Evolutionary conservation across 2,113 vertebrate species (phyloP).

Genomic region (Genyomyrus donnyi): DNA sequence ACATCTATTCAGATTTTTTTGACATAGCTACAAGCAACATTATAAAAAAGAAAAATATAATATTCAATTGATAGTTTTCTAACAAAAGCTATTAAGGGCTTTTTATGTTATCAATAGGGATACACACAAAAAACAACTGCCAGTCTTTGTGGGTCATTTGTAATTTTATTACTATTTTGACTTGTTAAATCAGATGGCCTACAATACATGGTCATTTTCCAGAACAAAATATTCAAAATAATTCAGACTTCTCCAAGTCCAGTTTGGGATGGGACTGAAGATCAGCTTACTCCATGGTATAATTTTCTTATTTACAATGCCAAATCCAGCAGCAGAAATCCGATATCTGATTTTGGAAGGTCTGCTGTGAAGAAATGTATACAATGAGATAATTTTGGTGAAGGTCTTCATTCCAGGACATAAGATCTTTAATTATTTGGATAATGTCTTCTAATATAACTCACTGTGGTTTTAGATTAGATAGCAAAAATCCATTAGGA

Average conservation of each 20-base stretch:
- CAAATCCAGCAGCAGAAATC: background rate
- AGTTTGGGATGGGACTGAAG: conserved; percentile 47
- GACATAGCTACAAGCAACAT: background rate
- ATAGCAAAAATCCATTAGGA: background rate
- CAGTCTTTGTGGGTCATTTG: conserved; percentile 58
- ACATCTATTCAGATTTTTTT: background rate
- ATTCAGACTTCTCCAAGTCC: conserved; percentile 38
- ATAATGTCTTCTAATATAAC: background rate
- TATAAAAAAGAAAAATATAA: background rate
- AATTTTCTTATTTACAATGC: conserved; percentile 23
- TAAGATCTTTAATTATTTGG: conserved; percentile 29
- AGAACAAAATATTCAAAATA: conserved; percentile 55
- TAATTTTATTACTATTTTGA: conserved; percentile 62
- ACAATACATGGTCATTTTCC: conserved; percentile 49
- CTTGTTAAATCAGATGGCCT: conserved; percentile 55
- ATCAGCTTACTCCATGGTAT: conserved; percentile 38
- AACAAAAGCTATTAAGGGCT: background rate
- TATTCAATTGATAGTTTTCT: background rate
- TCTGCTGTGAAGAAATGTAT: conserved; percentile 22
- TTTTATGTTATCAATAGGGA: background rate
- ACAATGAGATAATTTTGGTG: conserved; percentile 13
- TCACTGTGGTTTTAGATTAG: background rate
- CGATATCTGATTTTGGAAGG: background rate
- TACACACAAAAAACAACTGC: conserved; percentile 22
- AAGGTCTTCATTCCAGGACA: conserved; percentile 1